phyloP scores from a whole-genome alignment of 2,888 invertebrate genomes.

The Cryptops parisi region DNA sequence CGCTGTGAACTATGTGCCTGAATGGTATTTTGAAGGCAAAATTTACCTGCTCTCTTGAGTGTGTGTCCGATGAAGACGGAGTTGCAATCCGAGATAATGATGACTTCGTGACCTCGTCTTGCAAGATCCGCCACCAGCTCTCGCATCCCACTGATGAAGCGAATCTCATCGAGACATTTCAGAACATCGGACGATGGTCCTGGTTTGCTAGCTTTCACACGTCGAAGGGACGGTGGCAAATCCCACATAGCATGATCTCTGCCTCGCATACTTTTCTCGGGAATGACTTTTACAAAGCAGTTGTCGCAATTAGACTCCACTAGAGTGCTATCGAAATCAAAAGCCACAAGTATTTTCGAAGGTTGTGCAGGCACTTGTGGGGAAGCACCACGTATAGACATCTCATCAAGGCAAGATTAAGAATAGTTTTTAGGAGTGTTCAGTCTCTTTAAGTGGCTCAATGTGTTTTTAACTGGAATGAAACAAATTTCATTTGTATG shows the following conservation, averaged over 20 bases:
- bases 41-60: constrained; percentile 6
- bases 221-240: not conserved
- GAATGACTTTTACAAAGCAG: not conserved
- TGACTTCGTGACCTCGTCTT: constrained; percentile 5
- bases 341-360: constrained; percentile 9
- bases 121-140: constrained; percentile 5
- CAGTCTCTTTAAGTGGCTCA: too few relatives aligned
- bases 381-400: too few relatives aligned
- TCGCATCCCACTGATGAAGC: constrained; percentile 8
- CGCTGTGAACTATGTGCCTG: too few relatives aligned
- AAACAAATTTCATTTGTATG: too few relatives aligned
- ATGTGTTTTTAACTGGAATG: too few relatives aligned
- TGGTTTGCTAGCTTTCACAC: not conserved
- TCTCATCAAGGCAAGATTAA: too few relatives aligned
- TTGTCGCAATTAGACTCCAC: not conserved
- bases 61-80: constrained; percentile 13
- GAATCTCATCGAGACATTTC: constrained; percentile 4
- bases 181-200: constrained; percentile 1
- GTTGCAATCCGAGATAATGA: constrained; percentile 15
- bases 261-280: not conserved
- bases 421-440: too few relatives aligned
- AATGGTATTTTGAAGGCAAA: too few relatives aligned
- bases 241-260: constrained; percentile 4
- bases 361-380: too few relatives aligned
- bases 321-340: constrained; percentile 15